Evolutionary conservation across 2,888 invertebrate genomes (phyloP).

Genomic region (Tinea pellionella): DNA sequence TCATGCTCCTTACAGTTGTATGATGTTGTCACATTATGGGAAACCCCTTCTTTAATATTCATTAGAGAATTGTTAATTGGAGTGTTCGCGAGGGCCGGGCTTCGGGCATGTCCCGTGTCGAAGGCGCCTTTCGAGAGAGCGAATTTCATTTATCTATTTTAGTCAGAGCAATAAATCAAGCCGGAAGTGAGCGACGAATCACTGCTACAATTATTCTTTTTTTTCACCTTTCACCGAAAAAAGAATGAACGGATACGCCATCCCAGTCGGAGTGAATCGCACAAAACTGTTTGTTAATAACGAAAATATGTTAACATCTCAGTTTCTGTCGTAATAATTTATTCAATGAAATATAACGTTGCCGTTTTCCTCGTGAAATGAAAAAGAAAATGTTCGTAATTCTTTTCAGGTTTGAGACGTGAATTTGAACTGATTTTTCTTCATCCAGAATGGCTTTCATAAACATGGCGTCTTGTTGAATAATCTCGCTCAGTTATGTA

Average conservation of each 20-base stretch:
- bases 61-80: no score
- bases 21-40: no score
- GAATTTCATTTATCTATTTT: background rate
- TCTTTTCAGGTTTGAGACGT: background rate
- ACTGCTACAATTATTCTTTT: background rate
- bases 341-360: background rate
- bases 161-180: slow-evolving; percentile 1
- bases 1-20: no score
- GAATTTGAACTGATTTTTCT: background rate
- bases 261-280: background rate
- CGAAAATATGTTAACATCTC: background rate
- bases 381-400: background rate
- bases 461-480: background rate
- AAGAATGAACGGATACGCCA: background rate
- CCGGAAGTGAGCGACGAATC: background rate
- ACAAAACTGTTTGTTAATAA: background rate
- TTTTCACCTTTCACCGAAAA: background rate
- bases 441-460: background rate
- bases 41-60: no score
- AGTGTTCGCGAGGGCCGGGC: no score
- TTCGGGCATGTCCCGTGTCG: no score
- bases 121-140: background rate
- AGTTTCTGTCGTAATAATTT: background rate
- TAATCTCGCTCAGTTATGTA: background rate
- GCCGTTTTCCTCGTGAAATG: background rate